Evolutionary conservation across 1,140 invertebrate species (phyloP).

Genomic region (Anoplolepis gracilipes): DNA sequence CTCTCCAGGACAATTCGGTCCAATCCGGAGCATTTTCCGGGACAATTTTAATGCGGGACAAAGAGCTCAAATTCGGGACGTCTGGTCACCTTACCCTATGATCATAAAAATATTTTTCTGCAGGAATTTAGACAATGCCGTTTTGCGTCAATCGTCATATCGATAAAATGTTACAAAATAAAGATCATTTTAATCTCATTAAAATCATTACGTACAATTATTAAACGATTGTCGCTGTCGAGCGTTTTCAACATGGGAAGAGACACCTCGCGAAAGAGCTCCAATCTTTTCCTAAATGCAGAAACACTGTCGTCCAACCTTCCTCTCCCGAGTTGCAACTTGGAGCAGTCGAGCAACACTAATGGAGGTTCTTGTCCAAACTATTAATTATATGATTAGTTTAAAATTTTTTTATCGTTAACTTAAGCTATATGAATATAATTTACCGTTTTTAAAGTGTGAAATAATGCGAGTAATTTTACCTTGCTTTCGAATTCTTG

Average conservation of each 20-base stretch:
- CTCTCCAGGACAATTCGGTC: no score
- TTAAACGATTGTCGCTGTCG: conserved; percentile 92
- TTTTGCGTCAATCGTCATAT: no score
- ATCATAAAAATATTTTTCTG: no score
- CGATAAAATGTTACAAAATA: no score
- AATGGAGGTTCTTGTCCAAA: conserved; percentile 91
- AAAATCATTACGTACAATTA: conserved; percentile 88
- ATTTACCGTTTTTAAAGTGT: neutral
- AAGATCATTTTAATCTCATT: neutral
- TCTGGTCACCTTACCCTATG: no score
- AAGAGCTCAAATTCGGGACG: no score
- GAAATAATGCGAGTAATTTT: neutral
- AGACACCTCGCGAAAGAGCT: conserved; percentile 94
- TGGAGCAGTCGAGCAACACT: conserved; percentile 94
- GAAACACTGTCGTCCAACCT: conserved; percentile 93
- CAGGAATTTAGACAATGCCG: no score
- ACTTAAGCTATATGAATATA: neutral
- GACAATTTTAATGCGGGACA: no score
- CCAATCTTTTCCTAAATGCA: conserved; percentile 92
- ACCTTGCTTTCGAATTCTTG: conserved; percentile 94
- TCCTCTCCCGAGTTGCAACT: conserved; percentile 92
- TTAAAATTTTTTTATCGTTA: no score
- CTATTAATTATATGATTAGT: conserved; percentile 82
- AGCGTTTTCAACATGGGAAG: conserved; percentile 94
- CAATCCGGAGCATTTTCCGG: no score